Conservation (phyloP, 2,888 invertebrate genomes). For the Oscheius sp. region DNA sequence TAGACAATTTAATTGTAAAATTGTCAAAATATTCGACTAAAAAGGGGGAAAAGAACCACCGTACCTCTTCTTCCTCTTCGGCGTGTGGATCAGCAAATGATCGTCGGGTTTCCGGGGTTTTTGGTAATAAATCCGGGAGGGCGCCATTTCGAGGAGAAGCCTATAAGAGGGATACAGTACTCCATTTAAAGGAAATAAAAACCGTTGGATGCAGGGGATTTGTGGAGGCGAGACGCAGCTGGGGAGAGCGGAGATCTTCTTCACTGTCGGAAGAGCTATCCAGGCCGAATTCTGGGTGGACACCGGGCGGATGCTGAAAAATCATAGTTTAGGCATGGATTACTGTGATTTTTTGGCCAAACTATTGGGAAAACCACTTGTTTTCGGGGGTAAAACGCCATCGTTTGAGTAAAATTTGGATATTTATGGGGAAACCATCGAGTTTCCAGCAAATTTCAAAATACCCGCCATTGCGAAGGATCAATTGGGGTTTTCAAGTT, state of each 20-base stretch:
- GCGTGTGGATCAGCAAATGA: conserved; percentile 44
- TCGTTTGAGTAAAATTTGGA: no score
- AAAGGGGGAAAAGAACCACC: not conserved
- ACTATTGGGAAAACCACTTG: no score
- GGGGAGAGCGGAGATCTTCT: conserved; percentile 35
- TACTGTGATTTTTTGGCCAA: no score
- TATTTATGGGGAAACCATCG: no score
- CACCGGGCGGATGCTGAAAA: conserved; percentile 23
- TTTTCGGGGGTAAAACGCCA: no score
- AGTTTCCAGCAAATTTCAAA: no score
- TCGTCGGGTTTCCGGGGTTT: conserved; percentile 51
- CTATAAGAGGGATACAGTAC: not conserved
- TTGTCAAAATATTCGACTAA: not conserved
- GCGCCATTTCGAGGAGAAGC: conserved; percentile 39
- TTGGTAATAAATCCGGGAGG: conserved; percentile 62
- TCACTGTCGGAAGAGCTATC: conserved; percentile 37
- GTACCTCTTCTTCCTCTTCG: conserved; percentile 56
- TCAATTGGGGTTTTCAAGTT: no score
- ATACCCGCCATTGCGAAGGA: no score
- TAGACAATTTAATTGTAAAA: conserved; percentile 37
- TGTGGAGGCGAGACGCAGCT: not conserved
- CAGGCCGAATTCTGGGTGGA: conserved; percentile 32
- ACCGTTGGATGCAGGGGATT: conserved; percentile 29
- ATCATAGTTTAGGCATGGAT: not conserved
- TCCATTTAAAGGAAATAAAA: not conserved